Percentiles rank a stretch among this genome's conserved stretches.
Evolutionary conservation across 2,888 invertebrate genomes (phyloP).

Genomic region (Lottia scabra): DNA sequence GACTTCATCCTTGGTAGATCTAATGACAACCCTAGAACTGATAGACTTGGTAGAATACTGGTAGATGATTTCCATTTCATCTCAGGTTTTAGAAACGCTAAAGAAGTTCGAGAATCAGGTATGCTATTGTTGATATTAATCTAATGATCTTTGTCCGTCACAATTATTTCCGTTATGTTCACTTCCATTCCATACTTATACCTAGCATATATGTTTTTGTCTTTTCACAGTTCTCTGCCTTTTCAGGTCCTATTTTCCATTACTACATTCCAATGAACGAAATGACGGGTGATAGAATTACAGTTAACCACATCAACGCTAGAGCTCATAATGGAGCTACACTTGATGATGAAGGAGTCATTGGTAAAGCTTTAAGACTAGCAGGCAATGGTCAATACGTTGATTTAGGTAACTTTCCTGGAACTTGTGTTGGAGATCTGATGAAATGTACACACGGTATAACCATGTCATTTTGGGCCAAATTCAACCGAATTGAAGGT

Average conservation of each 20-base stretch:
- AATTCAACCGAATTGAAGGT: constrained; percentile 44
- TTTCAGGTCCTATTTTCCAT: constrained; percentile 60
- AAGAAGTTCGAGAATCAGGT: constrained; percentile 58
- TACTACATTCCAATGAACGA: constrained; percentile 58
- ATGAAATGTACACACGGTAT: constrained; percentile 57
- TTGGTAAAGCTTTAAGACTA: constrained; percentile 41
- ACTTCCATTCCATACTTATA: too few relatives aligned
- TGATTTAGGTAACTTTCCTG: constrained; percentile 48
- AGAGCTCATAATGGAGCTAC: constrained; percentile 39
- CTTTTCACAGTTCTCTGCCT: background rate
- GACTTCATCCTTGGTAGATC: constrained; percentile 64
- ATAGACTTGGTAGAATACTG: constrained; percentile 44
- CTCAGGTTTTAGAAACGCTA: constrained; percentile 46
- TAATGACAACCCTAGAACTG: constrained; percentile 45
- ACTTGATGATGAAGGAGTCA: constrained; percentile 48
- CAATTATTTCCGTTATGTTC: too few relatives aligned
- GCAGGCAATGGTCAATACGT: constrained; percentile 53
- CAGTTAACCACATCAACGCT: constrained; percentile 36
- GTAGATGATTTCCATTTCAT: constrained; percentile 66
- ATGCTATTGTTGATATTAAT: constrained; percentile 6
- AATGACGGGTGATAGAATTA: constrained; percentile 37
- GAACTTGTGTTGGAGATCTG: constrained; percentile 59
- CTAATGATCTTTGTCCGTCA: background rate
- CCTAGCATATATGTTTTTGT: too few relatives aligned
- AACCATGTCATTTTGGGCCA: constrained; percentile 58